Evolutionary conservation across 2,797 vertebrate species (phyloP), one percentile per base, ranked within the genome.

Genomic region (Sebastes minor): DNA sequence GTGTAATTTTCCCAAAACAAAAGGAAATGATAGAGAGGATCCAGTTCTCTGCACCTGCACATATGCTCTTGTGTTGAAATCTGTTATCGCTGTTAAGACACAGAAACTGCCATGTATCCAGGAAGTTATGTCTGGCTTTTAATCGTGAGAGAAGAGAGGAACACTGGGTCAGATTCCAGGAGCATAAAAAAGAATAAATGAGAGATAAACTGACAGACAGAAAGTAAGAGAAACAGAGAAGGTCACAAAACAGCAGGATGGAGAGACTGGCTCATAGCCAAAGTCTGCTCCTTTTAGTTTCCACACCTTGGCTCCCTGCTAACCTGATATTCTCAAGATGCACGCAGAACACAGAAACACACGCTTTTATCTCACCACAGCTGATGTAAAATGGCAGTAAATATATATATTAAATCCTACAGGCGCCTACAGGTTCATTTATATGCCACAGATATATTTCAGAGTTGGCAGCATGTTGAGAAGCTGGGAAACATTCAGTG

Each of bases 251-350:
- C 35, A 77, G 56, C 67, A 74, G 79, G 55, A 82, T 78, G 76
- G 74, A 82, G 63, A 75, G 8, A 1, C 49, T 83, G 81, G 81
- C 64, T 74, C 22, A 0, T 30, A 38, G 75, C 71, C 86, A 88
- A 63, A 56, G 30, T 67, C 25, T 59, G 30, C 78, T 84, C 57
- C 55, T 70, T 86, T 81, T 46, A 74, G 35, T 79, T 70, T 86
- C 82, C 82, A 65, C 68, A 49, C 52, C 35, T 71, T 72, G 42
- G 67, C 88, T 84, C 70, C 33, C 55, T 61, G 59, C 38, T 86
- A 70, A 60, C 56, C 38, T 85, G 83, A 88, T 89, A 69, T 80
- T 89, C 71, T 84, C 83, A 80, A 81, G 75, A 85, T 81, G 65
- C 76, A 60, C 42, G 42, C 53, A 53, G 23, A 8, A 79, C 49